Conservation (phyloP, 2,113 vertebrate genomes). For the Eidolon helvum region DNA sequence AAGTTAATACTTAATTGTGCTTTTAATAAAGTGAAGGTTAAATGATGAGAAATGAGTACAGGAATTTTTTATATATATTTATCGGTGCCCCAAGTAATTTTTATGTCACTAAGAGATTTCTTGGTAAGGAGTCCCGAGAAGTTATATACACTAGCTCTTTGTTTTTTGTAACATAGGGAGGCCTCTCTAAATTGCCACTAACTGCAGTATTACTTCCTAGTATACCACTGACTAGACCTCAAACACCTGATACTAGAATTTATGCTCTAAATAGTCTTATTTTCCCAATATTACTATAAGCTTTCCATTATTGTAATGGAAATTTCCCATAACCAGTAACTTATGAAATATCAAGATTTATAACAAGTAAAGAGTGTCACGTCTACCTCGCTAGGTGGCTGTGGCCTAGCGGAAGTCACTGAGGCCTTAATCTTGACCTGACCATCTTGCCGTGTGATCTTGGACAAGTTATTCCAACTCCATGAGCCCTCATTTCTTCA, state of each 20-base stretch:
- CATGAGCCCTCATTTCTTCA: neutral
- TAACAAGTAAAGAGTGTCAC: neutral
- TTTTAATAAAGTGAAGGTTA: neutral
- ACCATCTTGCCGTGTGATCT: neutral
- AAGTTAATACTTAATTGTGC: neutral
- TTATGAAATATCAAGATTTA: neutral
- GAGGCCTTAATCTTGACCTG: neutral
- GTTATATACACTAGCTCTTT: neutral
- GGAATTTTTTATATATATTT: neutral
- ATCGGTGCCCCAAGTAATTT: neutral
- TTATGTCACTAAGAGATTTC: neutral
- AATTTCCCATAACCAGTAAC: neutral
- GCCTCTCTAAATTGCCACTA: neutral
- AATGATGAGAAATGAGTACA: neutral
- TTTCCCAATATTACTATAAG: neutral
- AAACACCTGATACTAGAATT: neutral
- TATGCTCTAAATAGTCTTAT: neutral
- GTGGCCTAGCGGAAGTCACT: neutral
- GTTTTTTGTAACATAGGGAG: neutral
- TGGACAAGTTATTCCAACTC: neutral
- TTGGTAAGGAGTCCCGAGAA: neutral
- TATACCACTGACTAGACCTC: neutral
- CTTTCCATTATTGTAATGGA: neutral
- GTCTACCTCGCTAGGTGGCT: neutral
- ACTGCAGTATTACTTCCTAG: neutral